These are phyloP conservation scores for Somateria mollissima DNA, from an alignment of 2,797 vertebrate genomes.

Conservation along the genomic window DNA sequence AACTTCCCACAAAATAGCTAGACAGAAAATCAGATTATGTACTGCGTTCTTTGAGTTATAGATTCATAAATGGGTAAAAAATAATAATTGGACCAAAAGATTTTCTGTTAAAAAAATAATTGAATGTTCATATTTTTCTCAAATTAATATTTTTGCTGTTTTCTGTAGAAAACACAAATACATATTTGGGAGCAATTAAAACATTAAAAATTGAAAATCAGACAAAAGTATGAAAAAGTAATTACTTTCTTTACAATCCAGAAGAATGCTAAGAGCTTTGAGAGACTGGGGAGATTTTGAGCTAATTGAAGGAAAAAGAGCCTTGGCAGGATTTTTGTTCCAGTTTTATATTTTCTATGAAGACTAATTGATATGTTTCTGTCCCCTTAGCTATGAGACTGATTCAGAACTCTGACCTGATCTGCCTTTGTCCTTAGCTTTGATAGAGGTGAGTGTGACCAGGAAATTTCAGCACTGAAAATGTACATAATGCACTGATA, in stretches of 20 bases:
- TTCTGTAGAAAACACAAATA: background rate
- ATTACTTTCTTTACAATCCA: background rate
- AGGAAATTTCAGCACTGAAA: background rate
- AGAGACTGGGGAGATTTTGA: background rate
- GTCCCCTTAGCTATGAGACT: background rate
- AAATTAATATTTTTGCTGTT: background rate
- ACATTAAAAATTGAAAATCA: background rate
- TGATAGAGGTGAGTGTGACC: background rate
- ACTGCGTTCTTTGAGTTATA: background rate
- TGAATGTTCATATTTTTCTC: background rate
- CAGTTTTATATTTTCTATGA: background rate
- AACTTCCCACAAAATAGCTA: background rate
- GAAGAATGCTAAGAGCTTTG: background rate
- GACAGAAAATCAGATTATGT: background rate
- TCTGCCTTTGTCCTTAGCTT: background rate
- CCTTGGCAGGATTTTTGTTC: background rate
- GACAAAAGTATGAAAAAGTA: background rate
- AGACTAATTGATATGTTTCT: background rate
- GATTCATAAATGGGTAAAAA: background rate
- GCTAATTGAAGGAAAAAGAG: background rate
- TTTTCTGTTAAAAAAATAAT: background rate
- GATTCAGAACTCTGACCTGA: background rate
- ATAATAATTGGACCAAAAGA: background rate
- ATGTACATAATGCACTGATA: accelerated
- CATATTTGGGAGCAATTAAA: background rate